Evolutionary conservation across 2,113 vertebrate genomes (phyloP).

Genomic region (Thymallus thymallus): DNA sequence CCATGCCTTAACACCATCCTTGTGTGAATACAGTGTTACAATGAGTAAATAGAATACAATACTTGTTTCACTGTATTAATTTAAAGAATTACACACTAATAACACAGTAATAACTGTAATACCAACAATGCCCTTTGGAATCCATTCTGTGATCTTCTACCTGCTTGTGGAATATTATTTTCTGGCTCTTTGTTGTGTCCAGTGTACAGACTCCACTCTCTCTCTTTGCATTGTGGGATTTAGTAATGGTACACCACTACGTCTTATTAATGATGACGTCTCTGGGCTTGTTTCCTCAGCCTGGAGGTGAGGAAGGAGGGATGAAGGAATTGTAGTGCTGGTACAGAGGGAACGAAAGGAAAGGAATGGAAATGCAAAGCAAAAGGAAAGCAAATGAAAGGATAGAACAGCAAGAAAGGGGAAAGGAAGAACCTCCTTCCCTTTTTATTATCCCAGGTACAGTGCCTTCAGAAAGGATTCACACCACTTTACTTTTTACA

Average conservation of each 20-base stretch:
- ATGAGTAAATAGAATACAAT: no score
- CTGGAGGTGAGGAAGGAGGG: constrained; percentile 27
- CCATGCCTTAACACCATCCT: no score
- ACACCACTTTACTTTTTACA: no score
- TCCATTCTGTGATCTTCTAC: not conserved
- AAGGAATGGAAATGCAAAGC: not conserved
- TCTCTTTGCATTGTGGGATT: not conserved
- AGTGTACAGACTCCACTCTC: not conserved
- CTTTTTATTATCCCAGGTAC: no score
- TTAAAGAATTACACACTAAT: no score
- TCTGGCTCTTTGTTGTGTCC: not conserved
- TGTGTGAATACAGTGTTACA: no score
- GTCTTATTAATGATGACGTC: constrained; percentile 58
- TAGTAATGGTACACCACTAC: constrained; percentile 45
- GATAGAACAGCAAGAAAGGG: not conserved
- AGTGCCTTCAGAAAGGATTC: no score
- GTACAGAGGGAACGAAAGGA: constrained; percentile 6
- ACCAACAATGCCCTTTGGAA: not conserved
- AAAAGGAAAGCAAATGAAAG: not conserved
- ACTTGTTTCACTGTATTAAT: no score
- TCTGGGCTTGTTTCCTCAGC: constrained; percentile 40
- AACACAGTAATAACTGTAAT: no score
- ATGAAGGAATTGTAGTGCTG: constrained; percentile 10
- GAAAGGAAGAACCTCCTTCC: no score
- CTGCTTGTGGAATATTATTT: not conserved